A percentile compares a stretch with the other conserved stretches of the same genome.
phyloP scores from a whole-genome alignment of 2,888 invertebrate species.

The Cheilosia grossa region DNA sequence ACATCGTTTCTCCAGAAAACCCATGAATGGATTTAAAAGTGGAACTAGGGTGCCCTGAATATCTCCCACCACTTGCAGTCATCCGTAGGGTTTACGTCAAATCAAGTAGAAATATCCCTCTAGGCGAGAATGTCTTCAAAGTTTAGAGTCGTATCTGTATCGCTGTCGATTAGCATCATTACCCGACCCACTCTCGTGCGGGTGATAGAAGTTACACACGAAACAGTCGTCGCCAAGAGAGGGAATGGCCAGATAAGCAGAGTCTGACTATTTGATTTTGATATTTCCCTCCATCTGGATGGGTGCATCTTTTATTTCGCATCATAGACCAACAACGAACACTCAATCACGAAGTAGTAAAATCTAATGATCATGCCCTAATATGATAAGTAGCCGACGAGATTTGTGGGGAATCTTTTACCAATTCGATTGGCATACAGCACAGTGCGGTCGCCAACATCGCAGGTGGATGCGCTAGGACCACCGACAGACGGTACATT shows the following conservation, averaged over 20 bases:
- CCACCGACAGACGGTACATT: slow-evolving; percentile 1
- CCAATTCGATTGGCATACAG: background rate
- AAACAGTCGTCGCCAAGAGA: slow-evolving; percentile 9
- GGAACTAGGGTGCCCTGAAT: too few species aligned
- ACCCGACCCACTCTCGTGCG: slow-evolving; percentile 6
- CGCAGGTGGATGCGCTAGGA: slow-evolving; percentile 50
- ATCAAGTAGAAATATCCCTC: slow-evolving; percentile 2
- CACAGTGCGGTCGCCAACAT: too few species aligned
- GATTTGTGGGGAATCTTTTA: slow-evolving; percentile 38
- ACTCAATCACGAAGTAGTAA: slow-evolving; percentile 65
- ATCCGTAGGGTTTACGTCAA: slow-evolving; percentile 9
- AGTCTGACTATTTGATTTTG: slow-evolving; percentile 41
- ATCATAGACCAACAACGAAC: slow-evolving; percentile 11
- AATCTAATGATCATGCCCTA: slow-evolving; percentile 68
- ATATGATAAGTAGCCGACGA: slow-evolving; percentile 61
- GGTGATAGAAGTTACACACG: slow-evolving; percentile 37
- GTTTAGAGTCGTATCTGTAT: background rate
- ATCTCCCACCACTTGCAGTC: background rate
- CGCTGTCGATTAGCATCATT: slow-evolving; percentile 28
- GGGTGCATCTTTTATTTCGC: background rate
- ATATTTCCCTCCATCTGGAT: background rate
- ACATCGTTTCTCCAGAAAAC: background rate
- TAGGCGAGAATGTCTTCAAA: slow-evolving; percentile 1
- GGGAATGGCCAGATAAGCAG: slow-evolving; percentile 37
- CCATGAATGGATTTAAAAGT: background rate